These are phyloP conservation scores for Hyphantria cunea DNA, from an alignment of 1,140 invertebrate species.

Conservation along the genomic window DNA sequence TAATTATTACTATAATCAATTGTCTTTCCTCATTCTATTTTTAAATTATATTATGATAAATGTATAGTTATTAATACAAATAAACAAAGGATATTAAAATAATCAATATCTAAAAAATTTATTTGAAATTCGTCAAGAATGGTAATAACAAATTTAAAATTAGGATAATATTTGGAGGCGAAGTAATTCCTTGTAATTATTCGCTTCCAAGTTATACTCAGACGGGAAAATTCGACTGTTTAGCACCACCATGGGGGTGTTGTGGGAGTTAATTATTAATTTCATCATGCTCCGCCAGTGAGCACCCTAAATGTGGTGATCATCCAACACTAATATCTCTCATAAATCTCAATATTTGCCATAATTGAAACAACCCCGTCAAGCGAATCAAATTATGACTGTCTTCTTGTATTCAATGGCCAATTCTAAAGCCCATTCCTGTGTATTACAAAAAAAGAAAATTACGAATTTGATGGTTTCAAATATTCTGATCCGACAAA, in stretches of 20 bases:
- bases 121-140: too few relatives aligned
- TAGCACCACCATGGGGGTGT: constrained; percentile 33
- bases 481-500: too few relatives aligned
- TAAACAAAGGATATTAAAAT: too few relatives aligned
- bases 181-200: too few relatives aligned
- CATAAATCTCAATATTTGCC: neutral
- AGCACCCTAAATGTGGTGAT: constrained; percentile 28
- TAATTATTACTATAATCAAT: too few relatives aligned
- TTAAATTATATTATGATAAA: too few relatives aligned
- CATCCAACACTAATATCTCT: constrained; percentile 18
- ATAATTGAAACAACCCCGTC: neutral
- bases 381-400: neutral
- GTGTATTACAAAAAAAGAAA: neutral
- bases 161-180: too few relatives aligned
- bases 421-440: neutral
- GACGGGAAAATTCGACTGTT: constrained; percentile 35
- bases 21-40: too few relatives aligned
- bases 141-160: too few relatives aligned
- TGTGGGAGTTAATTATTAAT: constrained; percentile 46
- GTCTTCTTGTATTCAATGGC: neutral
- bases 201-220: neutral
- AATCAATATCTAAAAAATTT: too few relatives aligned
- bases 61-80: too few relatives aligned
- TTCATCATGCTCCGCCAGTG: too few relatives aligned
- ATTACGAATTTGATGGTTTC: neutral